A percentile compares a stretch with the other conserved stretches of the same genome.
Conservation (phyloP, 2,888 invertebrate species). For the Mesopsocus fuscifrons region DNA sequence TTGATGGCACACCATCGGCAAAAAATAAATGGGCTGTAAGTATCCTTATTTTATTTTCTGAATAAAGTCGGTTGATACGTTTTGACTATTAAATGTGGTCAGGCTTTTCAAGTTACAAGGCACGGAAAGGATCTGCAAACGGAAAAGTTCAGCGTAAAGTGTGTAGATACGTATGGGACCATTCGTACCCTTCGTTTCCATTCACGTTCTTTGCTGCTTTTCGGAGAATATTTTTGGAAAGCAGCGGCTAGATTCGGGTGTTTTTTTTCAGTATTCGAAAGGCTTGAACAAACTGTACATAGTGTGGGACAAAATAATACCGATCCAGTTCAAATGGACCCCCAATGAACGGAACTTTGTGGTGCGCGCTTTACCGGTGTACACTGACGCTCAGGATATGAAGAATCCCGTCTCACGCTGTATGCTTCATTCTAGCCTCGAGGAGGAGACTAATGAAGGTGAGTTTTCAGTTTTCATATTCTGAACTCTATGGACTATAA, state of each 20-base stretch:
- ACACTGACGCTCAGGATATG: slow-evolving; percentile 9
- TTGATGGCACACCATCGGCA: not conserved
- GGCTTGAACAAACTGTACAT: slow-evolving; percentile 7
- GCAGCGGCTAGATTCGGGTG: not conserved
- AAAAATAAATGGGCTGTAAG: slow-evolving; percentile 10
- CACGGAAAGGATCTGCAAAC: too few relatives aligned
- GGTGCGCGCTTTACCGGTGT: slow-evolving; percentile 9
- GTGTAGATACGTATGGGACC: too few relatives aligned
- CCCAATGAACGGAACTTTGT: not conserved
- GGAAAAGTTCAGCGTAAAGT: too few relatives aligned
- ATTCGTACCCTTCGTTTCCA: too few relatives aligned
- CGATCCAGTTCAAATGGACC: slow-evolving; percentile 4
- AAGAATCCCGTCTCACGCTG: slow-evolving; percentile 7
- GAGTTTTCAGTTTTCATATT: too few relatives aligned
- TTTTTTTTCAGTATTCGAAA: slow-evolving; percentile 11
- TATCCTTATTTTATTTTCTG: not conserved
- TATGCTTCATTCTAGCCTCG: not conserved
- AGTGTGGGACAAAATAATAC: slow-evolving; percentile 5
- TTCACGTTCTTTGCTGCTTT: too few relatives aligned
- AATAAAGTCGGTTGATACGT: too few relatives aligned
- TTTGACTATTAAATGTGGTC: too few relatives aligned
- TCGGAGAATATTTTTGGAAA: not conserved
- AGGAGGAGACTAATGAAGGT: slow-evolving; percentile 7
- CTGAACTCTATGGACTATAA: too few relatives aligned
- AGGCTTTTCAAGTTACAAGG: too few relatives aligned